Evolutionary conservation across 2,888 invertebrate genomes (phyloP).

Genomic region (Anorthoa munda): DNA sequence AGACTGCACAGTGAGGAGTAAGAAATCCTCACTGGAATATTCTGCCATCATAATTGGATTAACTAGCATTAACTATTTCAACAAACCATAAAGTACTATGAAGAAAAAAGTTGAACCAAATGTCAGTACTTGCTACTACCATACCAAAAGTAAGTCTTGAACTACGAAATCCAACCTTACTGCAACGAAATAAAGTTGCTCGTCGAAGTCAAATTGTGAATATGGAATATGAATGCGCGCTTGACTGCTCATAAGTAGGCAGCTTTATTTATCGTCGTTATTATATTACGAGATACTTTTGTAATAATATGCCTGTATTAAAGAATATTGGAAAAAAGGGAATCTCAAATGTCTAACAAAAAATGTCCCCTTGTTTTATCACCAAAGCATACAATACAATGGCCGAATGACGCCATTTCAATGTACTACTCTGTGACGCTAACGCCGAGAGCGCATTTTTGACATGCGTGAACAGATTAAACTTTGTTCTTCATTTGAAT

Average conservation of each 20-base stretch:
- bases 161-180: background rate
- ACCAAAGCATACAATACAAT: slow-evolving; percentile 8
- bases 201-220: background rate
- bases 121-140: background rate
- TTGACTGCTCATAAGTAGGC: background rate
- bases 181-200: background rate
- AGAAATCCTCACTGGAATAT: slow-evolving; percentile 25
- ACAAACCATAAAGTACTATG: no score
- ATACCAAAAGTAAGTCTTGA: background rate
- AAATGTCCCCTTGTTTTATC: slow-evolving; percentile 2
- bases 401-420: background rate
- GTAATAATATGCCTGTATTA: background rate
- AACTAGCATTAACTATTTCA: background rate
- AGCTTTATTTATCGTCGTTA: background rate
- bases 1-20: slow-evolving; percentile 4
- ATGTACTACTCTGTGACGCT: no score
- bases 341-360: background rate
- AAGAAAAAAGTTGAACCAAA: slow-evolving; percentile 13
- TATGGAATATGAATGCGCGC: background rate
- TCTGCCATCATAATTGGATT: slow-evolving; percentile 27
- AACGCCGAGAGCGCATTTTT: slow-evolving; percentile 10
- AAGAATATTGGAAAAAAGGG: background rate
- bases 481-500: slow-evolving; percentile 27
- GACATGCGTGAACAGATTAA: background rate
- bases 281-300: background rate